These are phyloP conservation scores for Pampus argenteus DNA, from an alignment of 2,797 vertebrate species.

Conservation along the genomic window DNA sequence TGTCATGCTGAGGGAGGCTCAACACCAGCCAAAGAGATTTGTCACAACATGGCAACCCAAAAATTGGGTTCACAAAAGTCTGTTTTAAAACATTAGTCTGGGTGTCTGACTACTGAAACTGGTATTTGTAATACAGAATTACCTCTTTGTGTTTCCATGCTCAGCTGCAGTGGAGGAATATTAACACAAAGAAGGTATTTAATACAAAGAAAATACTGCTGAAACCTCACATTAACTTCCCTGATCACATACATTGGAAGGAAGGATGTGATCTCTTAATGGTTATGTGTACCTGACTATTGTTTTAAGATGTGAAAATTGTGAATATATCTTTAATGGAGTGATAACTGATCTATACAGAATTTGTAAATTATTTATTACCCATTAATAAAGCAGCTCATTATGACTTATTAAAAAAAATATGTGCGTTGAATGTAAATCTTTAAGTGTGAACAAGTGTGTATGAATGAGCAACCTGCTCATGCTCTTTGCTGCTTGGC, in stretches of 20 bases:
- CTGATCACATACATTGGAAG: too few relatives aligned
- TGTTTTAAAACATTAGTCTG: too few relatives aligned
- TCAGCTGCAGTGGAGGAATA: background rate
- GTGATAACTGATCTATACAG: slow-evolving; percentile 1
- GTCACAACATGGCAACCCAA: background rate
- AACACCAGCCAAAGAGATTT: background rate
- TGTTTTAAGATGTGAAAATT: background rate
- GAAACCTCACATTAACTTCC: background rate
- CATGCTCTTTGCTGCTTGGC: slow-evolving; percentile 33
- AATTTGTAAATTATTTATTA: background rate
- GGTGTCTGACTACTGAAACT: too few relatives aligned
- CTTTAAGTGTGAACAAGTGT: slow-evolving; percentile 12
- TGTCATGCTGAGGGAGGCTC: background rate
- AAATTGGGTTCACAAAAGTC: background rate
- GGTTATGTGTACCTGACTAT: too few relatives aligned
- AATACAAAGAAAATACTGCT: background rate
- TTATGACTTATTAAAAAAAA: slow-evolving; percentile 15
- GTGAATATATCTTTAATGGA: background rate
- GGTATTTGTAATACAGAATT: too few relatives aligned
- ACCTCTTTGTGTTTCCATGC: too few relatives aligned
- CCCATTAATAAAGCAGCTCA: background rate
- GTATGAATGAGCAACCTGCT: slow-evolving; percentile 53
- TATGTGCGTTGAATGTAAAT: slow-evolving; percentile 3
- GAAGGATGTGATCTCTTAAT: too few relatives aligned
- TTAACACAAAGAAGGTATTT: background rate